phyloP scores from a whole-genome alignment of 2,113 vertebrate species.

The Callaeas wilsoni region DNA sequence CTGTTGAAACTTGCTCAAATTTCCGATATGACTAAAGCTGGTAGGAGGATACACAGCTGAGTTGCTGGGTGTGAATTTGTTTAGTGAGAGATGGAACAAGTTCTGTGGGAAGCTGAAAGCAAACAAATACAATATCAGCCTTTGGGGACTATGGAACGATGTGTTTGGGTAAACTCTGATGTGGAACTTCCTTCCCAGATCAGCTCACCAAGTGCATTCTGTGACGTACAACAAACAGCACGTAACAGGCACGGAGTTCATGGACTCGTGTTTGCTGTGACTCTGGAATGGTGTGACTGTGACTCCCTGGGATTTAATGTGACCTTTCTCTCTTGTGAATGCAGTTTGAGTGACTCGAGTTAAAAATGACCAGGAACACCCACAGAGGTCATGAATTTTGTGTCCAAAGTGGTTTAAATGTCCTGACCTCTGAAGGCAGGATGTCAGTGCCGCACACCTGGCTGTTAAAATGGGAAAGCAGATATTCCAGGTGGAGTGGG shows the following conservation, averaged over 20 bases:
- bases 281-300: not conserved
- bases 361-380: not conserved
- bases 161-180: not conserved
- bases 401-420: not conserved
- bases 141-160: not conserved
- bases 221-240: not conserved
- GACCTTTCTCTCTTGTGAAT: not conserved
- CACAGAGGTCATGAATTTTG: not conserved
- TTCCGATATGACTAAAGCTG: not conserved
- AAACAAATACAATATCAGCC: not conserved
- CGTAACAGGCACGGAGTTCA: not conserved
- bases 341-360: not conserved
- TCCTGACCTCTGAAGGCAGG: not conserved
- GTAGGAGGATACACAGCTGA: not conserved
- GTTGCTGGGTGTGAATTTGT: constrained; percentile 8
- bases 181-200: not conserved
- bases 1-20: constrained; percentile 10
- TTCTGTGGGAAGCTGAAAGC: constrained; percentile 26
- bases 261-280: not conserved
- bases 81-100: constrained; percentile 5
- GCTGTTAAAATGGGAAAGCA: not conserved
- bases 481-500: not conserved
- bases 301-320: not conserved
- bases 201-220: not conserved
- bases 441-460: not conserved